Percentiles rank a stretch among this genome's conserved stretches.
These are phyloP conservation scores for Lycocerus yunnanus DNA, from an alignment of 2,888 invertebrate genomes.

Conservation along the genomic window DNA sequence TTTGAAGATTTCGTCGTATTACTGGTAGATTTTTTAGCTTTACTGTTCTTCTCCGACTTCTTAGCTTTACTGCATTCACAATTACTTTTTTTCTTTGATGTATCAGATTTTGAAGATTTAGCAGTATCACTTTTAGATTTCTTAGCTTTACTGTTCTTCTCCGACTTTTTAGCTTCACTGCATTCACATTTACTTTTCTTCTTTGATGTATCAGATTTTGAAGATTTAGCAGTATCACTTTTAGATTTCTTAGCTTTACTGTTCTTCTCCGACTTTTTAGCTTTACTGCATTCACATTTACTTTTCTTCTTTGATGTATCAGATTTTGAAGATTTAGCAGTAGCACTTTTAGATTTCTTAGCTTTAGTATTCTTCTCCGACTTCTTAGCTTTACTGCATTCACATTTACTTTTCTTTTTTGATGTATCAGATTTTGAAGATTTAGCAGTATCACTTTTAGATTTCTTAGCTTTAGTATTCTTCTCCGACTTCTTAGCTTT, in stretches of 20 bases:
- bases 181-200: not conserved
- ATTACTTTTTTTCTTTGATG: not conserved
- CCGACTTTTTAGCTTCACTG: not conserved
- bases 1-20: too few species aligned
- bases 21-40: not conserved
- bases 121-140: not conserved
- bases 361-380: not conserved
- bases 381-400: not conserved
- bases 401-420: not conserved
- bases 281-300: not conserved
- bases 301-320: not conserved
- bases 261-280: not conserved
- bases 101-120: not conserved
- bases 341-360: not conserved
- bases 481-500: not conserved
- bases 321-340: not conserved
- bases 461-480: too few species aligned
- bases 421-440: too few species aligned
- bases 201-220: not conserved
- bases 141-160: not conserved
- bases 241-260: not conserved
- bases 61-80: not conserved
- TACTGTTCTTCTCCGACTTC: not conserved
- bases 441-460: too few species aligned
- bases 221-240: not conserved